Evolutionary conservation across 2,113 vertebrate species (phyloP), one percentile per base, ranked within the genome.

Genomic region (Nyctibius bracteatus): DNA sequence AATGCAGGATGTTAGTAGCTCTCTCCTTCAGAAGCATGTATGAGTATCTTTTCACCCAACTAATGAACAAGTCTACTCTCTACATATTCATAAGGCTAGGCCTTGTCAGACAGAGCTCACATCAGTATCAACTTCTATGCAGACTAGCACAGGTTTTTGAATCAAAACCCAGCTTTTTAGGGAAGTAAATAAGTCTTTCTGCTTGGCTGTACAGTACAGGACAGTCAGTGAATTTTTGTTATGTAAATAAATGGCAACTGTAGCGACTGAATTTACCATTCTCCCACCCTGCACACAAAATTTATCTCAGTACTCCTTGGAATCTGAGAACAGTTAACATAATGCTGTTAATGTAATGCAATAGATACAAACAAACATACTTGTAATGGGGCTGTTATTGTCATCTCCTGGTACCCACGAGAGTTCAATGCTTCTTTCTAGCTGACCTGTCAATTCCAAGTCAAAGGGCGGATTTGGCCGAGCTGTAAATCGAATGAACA

Each of bases 341-440:
- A 80, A 65, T 1, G 2, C 14, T 41, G 20, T 41, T 93, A 70
- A 7, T 1, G 1, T 17, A 59, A 41, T 5, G 37, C 24, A 79
- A 33, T 12, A 62, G 39, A 39, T 21, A 86, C 20, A 92, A 77
- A 30, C 57, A 78, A 33, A 95, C 99, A 7, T 98, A 99, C 99
- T 98, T 97, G 97, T 98, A 96, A 99, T 99, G 20, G 98, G 99
- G 86, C 99, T 99, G 96, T 99, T 99, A 92, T 99, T 98, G 74
- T 99, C 99, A 27, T 99, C 98, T 86, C 99, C 99, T 43, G 99
- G 99, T 58, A 97, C 98, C 99, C 99, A 99, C 3, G 99, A 99
- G 68, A 99, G 98, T 72, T 98, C 98, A 86, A 99, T 90, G 21
- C 98, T 99, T 97, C 98, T 98, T 95, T 98, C 98, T 31, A 98